Base-by-base conservation (phyloP, 2,888 invertebrate species). In the Cephus rjabovi region DNA sequence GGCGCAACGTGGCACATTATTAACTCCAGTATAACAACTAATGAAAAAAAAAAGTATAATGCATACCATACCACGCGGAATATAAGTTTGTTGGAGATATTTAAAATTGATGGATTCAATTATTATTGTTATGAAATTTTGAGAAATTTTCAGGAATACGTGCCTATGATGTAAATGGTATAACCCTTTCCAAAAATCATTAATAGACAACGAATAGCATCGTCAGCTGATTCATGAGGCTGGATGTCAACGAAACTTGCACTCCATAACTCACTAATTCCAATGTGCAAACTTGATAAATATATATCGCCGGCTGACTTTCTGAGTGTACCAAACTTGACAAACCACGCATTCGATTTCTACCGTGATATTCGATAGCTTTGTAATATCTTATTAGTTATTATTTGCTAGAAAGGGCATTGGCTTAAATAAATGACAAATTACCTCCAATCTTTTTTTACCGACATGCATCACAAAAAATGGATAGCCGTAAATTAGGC, bases 1-100 rank as follows among this genome's bases (percentile, higher is more conserved):
- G 92, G 91, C 2, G 92, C 92, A 4, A 89, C 90, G 75, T 87
- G 88, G 0, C 92, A 92, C 78, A 91, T 90, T 37, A 91, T 86
- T 69, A 92, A 83, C 86, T 92, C 92, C 82, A 92, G 85, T 11
- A 92, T 81, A 74, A 91, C 90, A 15, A 92, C 92, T 87, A 88
- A 84, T n/a, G 88, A 56, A 70, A 69, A 75, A 69, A 75, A 56
- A 3, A 73, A 74, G 30, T 68, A 74, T 70, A 76, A 70, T 12
- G 31, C 71, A 74, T 30, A 34, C 35, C 34, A 79, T 83, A 86
- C 9, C 87, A 86, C 34, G 12, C 12, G 12, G 37, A 37, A 37
- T 12, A 12, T 37, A 3, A 3, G 35, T 35, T 11, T 35, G 35
- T 35, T 35, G 35, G 12, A 37, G 37, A 37, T 12, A 37, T 37